A percentile compares a stretch with the other conserved stretches of the same genome.
Conservation (phyloP, 2,797 vertebrate genomes). For the Lepus townsendii region DNA sequence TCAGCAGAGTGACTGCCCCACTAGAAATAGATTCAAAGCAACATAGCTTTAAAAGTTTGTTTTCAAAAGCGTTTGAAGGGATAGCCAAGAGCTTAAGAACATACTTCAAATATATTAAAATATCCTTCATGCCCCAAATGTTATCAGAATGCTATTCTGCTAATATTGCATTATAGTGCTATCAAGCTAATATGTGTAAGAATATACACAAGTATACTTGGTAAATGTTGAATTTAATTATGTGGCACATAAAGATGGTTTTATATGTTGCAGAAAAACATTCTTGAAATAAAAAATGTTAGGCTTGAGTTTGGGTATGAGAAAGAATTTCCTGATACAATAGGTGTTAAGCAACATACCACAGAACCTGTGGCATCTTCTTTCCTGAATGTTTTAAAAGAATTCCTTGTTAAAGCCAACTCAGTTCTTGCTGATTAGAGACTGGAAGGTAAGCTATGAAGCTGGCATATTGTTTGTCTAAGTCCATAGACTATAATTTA, state of each 20-base stretch:
- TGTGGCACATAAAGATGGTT: not conserved
- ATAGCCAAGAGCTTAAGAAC: not conserved
- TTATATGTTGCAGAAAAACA: constrained; percentile 37
- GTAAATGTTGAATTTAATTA: not conserved
- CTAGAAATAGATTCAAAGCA: constrained; percentile 12
- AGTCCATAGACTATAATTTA: not conserved
- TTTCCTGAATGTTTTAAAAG: not conserved
- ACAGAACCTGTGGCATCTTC: not conserved
- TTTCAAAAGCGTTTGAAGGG: not conserved
- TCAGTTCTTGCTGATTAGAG: not conserved
- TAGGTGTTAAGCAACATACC: not conserved
- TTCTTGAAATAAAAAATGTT: constrained; percentile 14
- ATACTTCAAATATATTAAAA: constrained; percentile 26
- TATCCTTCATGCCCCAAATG: not conserved
- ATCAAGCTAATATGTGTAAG: not conserved
- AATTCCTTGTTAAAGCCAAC: constrained; percentile 18
- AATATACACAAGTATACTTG: not conserved
- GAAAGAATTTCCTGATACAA: constrained; percentile 4
- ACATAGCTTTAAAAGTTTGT: not conserved
- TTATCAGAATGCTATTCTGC: not conserved
- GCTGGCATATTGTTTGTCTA: not conserved
- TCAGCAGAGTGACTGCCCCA: not conserved
- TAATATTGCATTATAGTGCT: constrained; percentile 11
- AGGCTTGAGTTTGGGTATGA: not conserved
- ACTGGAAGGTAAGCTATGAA: not conserved